Percentiles rank a stretch among this genome's conserved stretches.
phyloP scores from a whole-genome alignment of 2,113 vertebrate genomes.

The Mus spicilegus region DNA sequence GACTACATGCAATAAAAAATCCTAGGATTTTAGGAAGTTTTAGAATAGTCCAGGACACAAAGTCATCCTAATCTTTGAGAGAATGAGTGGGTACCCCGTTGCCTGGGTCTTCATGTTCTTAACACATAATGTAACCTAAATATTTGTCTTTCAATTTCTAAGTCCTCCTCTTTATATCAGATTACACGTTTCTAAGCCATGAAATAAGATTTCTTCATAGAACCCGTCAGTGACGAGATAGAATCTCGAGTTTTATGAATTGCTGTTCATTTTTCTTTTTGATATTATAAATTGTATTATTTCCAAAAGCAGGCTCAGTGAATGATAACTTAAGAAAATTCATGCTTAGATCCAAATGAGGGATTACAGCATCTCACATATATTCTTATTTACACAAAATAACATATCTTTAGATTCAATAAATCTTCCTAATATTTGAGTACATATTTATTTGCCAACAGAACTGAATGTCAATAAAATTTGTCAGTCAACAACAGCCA shows the following conservation, averaged over 20 bases:
- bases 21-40: slow-evolving; percentile 9
- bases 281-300: slow-evolving; percentile 58
- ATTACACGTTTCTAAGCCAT: slow-evolving; percentile 42
- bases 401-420: slow-evolving; percentile 61
- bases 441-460: slow-evolving; percentile 72
- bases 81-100: background rate
- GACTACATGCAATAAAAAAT: background rate
- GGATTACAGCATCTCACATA: slow-evolving; percentile 58
- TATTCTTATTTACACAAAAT: slow-evolving; percentile 70
- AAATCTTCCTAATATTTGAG: slow-evolving; percentile 73
- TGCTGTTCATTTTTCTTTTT: slow-evolving; percentile 44
- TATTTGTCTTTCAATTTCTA: slow-evolving; percentile 51
- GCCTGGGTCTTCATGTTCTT: background rate
- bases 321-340: slow-evolving; percentile 65
- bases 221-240: background rate
- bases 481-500: slow-evolving; percentile 43
- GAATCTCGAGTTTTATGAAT: slow-evolving; percentile 50
- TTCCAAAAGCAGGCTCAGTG: slow-evolving; percentile 67
- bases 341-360: slow-evolving; percentile 69
- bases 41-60: background rate
- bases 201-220: slow-evolving; percentile 51
- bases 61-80: slow-evolving; percentile 11
- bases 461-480: slow-evolving; percentile 49
- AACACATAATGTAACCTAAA: background rate
- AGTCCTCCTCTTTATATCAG: slow-evolving; percentile 42